A percentile compares a stretch with the other conserved stretches of the same genome.
Conservation (phyloP, 2,113 vertebrate species). For the Agapornis roseicollis region DNA sequence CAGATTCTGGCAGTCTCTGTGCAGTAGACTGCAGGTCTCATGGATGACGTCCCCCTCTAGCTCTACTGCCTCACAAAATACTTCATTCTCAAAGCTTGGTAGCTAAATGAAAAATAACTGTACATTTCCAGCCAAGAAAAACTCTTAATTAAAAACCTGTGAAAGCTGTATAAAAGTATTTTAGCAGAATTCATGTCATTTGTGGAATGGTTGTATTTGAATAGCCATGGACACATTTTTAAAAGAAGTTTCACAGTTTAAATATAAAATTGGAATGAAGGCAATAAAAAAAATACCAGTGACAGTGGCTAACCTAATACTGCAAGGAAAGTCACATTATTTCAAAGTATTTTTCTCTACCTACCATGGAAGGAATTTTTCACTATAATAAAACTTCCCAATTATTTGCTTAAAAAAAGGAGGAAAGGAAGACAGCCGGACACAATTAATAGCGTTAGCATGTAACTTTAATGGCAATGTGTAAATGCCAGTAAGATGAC, state of each 20-base stretch:
- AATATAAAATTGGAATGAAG: background rate
- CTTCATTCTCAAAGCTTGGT: background rate
- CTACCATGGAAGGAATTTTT: background rate
- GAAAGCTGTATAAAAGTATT: background rate
- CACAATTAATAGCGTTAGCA: constrained; percentile 6
- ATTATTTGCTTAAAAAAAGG: constrained; percentile 10
- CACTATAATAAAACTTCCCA: background rate
- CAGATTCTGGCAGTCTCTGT: background rate
- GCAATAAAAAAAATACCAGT: background rate
- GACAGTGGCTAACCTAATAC: background rate
- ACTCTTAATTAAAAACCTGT: background rate
- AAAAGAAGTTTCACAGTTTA: background rate
- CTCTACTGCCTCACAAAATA: background rate
- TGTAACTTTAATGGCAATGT: background rate
- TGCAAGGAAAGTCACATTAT: background rate
- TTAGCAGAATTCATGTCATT: background rate
- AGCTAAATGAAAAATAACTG: background rate
- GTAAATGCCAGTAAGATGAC: background rate
- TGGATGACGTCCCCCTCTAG: background rate
- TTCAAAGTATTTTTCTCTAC: background rate
- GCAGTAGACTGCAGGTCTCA: background rate
- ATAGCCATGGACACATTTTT: background rate
- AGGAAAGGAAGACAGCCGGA: background rate
- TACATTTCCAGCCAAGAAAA: background rate
- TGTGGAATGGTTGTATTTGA: background rate